phyloP scores from a whole-genome alignment of 2,888 invertebrate species.

The Busseola fusca region DNA sequence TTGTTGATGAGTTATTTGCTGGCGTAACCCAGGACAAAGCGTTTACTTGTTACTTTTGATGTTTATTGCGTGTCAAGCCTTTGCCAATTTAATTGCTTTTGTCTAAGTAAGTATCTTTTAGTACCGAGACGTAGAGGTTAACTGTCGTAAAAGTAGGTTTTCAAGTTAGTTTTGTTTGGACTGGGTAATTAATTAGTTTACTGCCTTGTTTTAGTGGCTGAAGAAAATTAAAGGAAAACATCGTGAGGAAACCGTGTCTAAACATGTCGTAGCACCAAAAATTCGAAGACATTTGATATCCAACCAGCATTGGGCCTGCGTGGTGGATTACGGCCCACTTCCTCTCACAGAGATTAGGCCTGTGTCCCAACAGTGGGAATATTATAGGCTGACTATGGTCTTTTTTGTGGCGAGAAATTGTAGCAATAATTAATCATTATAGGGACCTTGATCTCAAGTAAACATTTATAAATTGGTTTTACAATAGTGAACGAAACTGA shows the following conservation, averaged over 20 bases:
- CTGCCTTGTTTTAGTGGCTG: slow-evolving; percentile 7
- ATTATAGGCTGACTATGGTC: not conserved
- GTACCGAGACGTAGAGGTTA: not conserved
- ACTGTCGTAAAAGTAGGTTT: slow-evolving; percentile 12
- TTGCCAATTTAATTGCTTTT: slow-evolving; percentile 30
- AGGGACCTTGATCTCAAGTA: not conserved
- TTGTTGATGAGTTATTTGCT: slow-evolving; percentile 54
- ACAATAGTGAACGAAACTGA: no score
- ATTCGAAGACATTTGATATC: not conserved
- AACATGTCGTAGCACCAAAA: not conserved
- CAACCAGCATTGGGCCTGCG: not conserved
- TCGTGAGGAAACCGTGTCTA: not conserved
- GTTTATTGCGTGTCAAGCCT: slow-evolving; percentile 53
- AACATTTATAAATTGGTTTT: not conserved
- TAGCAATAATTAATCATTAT: no score
- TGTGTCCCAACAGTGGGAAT: not conserved
- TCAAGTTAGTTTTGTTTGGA: slow-evolving; percentile 4
- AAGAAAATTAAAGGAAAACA: not conserved
- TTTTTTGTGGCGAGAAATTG: slow-evolving; percentile 1
- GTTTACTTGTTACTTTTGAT: slow-evolving; percentile 26
- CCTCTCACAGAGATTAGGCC: not conserved
- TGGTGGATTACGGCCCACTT: not conserved
- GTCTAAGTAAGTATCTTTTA: slow-evolving; percentile 23
- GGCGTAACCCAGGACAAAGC: slow-evolving; percentile 22
- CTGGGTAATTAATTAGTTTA: slow-evolving; percentile 11